phyloP scores from a whole-genome alignment of 2,113 vertebrate genomes.

The Hyla sarda region DNA sequence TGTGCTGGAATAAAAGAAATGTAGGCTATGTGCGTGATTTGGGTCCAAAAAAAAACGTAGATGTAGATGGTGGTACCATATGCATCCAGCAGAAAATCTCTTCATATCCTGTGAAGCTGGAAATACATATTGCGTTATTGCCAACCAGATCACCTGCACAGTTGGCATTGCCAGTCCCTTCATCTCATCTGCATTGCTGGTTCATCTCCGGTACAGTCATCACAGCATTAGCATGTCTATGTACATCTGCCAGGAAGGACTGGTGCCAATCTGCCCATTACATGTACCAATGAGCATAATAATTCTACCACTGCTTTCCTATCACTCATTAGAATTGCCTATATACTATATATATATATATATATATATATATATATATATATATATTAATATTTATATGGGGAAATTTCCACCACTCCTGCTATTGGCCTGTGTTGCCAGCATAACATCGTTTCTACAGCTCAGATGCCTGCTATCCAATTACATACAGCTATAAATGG shows the following conservation, averaged over 20 bases:
- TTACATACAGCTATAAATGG: not conserved
- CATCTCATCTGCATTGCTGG: not conserved
- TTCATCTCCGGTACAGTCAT: not conserved
- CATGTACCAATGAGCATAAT: not conserved
- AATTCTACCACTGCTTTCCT: not conserved
- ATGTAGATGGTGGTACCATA: not conserved
- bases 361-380: too few species aligned
- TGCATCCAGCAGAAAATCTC: not conserved
- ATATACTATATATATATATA: too few species aligned
- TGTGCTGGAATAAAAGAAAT: too few species aligned
- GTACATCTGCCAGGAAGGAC: not conserved
- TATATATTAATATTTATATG: too few species aligned
- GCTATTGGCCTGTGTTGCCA: not conserved
- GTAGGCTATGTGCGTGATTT: too few species aligned
- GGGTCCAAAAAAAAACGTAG: too few species aligned
- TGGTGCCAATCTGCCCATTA: not conserved
- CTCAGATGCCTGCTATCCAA: not conserved
- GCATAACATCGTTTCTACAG: not conserved
- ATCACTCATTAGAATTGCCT: not conserved
- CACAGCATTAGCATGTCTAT: not conserved
- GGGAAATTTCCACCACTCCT: not conserved
- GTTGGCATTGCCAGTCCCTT: not conserved
- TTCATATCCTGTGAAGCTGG: not conserved
- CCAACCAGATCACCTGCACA: not conserved
- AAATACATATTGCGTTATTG: not conserved